Base-by-base conservation (phyloP, 2,888 invertebrate species). In the Panopea generosa region DNA sequence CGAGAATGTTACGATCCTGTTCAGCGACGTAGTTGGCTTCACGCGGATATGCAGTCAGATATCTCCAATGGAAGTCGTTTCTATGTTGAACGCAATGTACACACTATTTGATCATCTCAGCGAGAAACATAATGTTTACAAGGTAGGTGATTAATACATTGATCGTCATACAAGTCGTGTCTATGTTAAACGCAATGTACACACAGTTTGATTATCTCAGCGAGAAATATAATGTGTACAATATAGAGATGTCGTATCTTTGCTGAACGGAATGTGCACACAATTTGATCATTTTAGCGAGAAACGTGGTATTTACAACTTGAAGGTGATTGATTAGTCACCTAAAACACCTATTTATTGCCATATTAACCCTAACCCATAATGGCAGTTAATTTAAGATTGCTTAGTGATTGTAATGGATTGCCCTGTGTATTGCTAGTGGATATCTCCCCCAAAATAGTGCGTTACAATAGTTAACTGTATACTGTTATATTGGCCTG, bases 11-110 rank as follows among this genome's bases (percentile, higher is more conserved):
- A 98, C 99, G 0, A 97, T 99, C 81, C 94, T 99, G 72, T 99
- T 99, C 94, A 98, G 98, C 26, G 99, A 99, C 92, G 98, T 99
- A 60, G 99, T 99, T 9, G 98, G 97, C 11, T 99, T 99, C 93
- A 99, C 99, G 1, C 97, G 97, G 93, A 99, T 99, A 90, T 99
- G 99, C 92, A 97, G 97, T 87, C 95, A 97, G 80, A 97, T 99
- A 88, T 96, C 97, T 0, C 98, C 99, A 0, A 98, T 99, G 97
- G 97, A 98, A 91, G 99, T 99, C 4, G 99, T 99, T 0, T 97
- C 97, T 27, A 97, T 99, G 96, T 94, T 99, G 53, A 99, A 99
- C 92, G 96, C 96, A 29, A 98, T 99, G 98, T 93, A 93, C 93
- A 98, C 98, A n/a, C 96, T 98, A 87, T 99, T 99, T 90, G 99